Base-by-base conservation (phyloP, 1,140 invertebrate genomes). In the Harpegnathos saltator region DNA sequence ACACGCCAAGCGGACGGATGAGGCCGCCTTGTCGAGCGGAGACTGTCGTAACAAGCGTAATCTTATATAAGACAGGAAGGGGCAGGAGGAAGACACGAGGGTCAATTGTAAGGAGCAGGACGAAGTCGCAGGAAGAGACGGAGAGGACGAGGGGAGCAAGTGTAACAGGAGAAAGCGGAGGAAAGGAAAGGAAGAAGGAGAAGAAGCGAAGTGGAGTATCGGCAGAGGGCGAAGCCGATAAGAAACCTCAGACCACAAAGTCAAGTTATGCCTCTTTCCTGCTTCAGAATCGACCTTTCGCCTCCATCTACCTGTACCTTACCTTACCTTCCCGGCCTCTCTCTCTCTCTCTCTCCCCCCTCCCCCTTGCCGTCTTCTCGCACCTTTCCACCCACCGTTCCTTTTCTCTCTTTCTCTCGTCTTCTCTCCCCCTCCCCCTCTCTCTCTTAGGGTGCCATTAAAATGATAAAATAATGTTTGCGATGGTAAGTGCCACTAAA, bases 381-480 rank as follows among this genome's bases (percentile, higher is more conserved):
- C 17, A 22, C 52, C 26, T 26, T 69, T 12, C 29, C 12, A 33
- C 29, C 5, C 29, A 33, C 5, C 29, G 5, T 5, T 33, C 29
- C 29, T 5, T 33, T 33, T 82, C 38, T 72, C 54, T 52, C 26
- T 61, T 24, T 59, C 33, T n/a, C 62, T 48, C 84, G 44, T 66
- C n/a, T 50, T n/a, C 24, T 15, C 29, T 26, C 17, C 29, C 52
- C 26, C 19, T 69, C 12, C 44, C 12, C 24, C 29, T 80, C 72
- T 81, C 73, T 61, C 38, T 72, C 78, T 83, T 74, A 71, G 73
- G 82, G 84, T 75, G 83, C 93, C 87, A 93, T 93, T 93, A 92
- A 92, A 94, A 93, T 94, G 91, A 93, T 94, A 92, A 93, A 94
- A 93, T 91, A 93, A 93, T 92, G 92, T 93, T 94, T 93, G 92